These are phyloP conservation scores for Paratilapia polleni DNA, from an alignment of 2,113 vertebrate species.

Conservation along the genomic window DNA sequence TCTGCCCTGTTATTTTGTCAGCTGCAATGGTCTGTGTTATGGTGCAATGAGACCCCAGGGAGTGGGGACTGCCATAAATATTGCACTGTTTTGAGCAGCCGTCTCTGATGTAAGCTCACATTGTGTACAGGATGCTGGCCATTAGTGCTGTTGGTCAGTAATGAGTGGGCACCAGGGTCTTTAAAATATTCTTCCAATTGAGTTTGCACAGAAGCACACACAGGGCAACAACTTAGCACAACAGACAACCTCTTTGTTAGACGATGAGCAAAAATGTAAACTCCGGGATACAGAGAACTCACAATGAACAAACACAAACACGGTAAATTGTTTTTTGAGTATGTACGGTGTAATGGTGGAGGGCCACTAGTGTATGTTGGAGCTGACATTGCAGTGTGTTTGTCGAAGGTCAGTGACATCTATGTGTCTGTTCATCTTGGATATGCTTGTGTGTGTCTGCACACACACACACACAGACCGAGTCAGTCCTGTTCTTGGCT, in stretches of 20 bases:
- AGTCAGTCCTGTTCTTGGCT: slow-evolving; percentile 69
- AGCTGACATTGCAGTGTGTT: slow-evolving; percentile 51
- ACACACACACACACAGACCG: not conserved
- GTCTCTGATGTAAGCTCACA: slow-evolving; percentile 38
- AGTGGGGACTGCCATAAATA: slow-evolving; percentile 53
- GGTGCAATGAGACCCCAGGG: slow-evolving; percentile 63
- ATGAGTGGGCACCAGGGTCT: slow-evolving; percentile 39
- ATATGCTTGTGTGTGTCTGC: slow-evolving; percentile 15
- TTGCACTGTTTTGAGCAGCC: slow-evolving; percentile 38
- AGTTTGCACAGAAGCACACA: slow-evolving; percentile 4
- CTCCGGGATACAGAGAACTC: not conserved
- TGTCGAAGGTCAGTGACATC: slow-evolving; percentile 61
- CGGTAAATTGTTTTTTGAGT: not conserved
- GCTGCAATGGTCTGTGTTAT: slow-evolving; percentile 61
- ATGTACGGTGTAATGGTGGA: not conserved
- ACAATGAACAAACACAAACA: not conserved
- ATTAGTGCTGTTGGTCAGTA: slow-evolving; percentile 54
- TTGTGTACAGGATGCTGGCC: slow-evolving; percentile 39
- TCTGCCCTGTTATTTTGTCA: slow-evolving; percentile 58
- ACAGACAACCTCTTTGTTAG: slow-evolving; percentile 14
- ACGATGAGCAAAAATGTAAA: not conserved
- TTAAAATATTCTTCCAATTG: slow-evolving; percentile 29
- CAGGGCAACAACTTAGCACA: not conserved
- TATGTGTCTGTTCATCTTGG: slow-evolving; percentile 49
- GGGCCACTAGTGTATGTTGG: slow-evolving; percentile 9